Base-by-base conservation (phyloP, 2,888 invertebrate species). In the Amphimallon solstitiale region DNA sequence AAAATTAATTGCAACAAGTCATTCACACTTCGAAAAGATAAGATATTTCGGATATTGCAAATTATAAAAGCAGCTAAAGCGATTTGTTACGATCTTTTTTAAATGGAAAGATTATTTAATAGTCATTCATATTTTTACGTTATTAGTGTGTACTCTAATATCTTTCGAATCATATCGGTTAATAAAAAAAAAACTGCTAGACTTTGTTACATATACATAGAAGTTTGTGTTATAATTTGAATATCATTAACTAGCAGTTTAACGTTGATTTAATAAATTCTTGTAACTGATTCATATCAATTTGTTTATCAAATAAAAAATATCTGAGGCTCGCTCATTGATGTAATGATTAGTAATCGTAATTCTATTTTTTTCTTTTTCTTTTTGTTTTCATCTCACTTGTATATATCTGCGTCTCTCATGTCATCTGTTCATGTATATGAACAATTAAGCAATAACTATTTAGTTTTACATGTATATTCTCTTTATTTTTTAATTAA, bases 201-300 rank as follows among this genome's bases (percentile, higher is more conserved):
- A 73, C 56, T 54, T 54, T 45, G 54, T 49, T 62, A 49, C 35
- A 52, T 34, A 70, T 74, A 73, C 40, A 23, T 56, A 56, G 56
- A 56, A 40, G 23, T 56, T 73, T 70, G 56, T 68, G 68, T 64
- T 67, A 63, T 68, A 69, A 63, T 61, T 70, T 69, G 23, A 62
- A 48, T 67, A 56, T 56, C 56, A 56, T 56, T 56, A 56, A 71
- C 69, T 70, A 73, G 72, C 71, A 72, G 71, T 70, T 65, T 67
- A 46, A 62, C 51, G 46, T 65, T 67, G 49, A 66, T 68, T 68
- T 72, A 72, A 73, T 74, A 76, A 77, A 76, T 78, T 78, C 76
- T 74, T 76, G 79, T 78, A 80, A 81, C 79, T 72, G 77, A 80
- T 79, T 80, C 81, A 81, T 81, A 81, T 81, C 81, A 81, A 78